Conservation (phyloP, 1,140 invertebrate species). For the Trypoxylus dichotomus region DNA sequence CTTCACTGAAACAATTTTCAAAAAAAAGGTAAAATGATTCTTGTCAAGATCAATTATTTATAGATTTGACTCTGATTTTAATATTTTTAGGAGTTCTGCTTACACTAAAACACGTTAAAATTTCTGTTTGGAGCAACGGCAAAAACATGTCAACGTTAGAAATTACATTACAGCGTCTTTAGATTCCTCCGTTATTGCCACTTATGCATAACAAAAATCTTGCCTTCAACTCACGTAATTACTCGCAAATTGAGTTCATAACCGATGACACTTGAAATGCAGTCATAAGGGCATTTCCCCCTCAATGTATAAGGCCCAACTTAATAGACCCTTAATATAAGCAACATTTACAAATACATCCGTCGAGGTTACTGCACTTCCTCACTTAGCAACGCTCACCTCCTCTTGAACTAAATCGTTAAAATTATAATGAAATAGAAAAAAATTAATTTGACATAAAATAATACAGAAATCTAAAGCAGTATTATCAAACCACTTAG, state of each 20-base stretch:
- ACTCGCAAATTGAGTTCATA: conserved; percentile 38
- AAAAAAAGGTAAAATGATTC: too few species aligned
- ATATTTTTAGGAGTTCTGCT: too few species aligned
- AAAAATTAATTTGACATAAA: too few species aligned
- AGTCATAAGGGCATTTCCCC: conserved; percentile 22
- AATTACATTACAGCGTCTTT: neutral
- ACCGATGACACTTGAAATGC: conserved; percentile 35
- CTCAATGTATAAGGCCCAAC: neutral
- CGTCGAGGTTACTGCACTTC: neutral
- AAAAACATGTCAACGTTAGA: neutral
- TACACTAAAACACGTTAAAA: neutral
- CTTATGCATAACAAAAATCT: neutral
- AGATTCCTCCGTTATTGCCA: neutral
- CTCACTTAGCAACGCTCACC: neutral
- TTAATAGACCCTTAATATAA: neutral
- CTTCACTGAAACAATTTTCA: too few species aligned
- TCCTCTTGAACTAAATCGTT: too few species aligned
- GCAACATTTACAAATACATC: neutral
- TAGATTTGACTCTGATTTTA: too few species aligned
- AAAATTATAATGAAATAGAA: too few species aligned
- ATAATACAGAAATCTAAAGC: too few species aligned
- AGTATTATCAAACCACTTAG: too few species aligned
- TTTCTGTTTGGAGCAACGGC: neutral
- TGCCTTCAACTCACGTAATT: conserved; percentile 27
- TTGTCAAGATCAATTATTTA: too few species aligned